Evolutionary conservation across 2,113 vertebrate species (phyloP).

Genomic region (Pseudorasbora parva): DNA sequence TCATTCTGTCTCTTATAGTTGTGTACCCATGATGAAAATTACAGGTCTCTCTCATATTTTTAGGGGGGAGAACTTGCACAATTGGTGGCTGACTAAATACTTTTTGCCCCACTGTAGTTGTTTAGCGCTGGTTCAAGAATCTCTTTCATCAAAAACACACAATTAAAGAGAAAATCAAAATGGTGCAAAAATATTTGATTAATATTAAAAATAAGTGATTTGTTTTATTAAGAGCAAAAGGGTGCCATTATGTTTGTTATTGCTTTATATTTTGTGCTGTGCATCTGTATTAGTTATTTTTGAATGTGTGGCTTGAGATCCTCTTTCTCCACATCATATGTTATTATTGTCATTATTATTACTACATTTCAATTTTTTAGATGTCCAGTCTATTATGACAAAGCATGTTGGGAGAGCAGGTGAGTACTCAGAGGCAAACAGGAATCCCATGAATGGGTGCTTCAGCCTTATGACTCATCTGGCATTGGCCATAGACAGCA

Average conservation of each 20-base stretch:
- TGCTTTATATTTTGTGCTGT: neutral
- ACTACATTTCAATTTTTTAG: neutral
- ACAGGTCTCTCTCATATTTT: too few species aligned
- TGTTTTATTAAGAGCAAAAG: neutral
- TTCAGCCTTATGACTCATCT: constrained; percentile 58
- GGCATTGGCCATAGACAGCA: constrained; percentile 44
- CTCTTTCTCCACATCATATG: neutral
- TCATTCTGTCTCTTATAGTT: too few species aligned
- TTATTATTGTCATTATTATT: neutral
- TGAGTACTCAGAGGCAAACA: constrained; percentile 29
- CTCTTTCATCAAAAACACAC: too few species aligned
- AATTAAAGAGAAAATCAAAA: too few species aligned
- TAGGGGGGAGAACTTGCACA: too few species aligned
- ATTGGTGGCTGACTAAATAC: too few species aligned
- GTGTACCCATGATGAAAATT: too few species aligned
- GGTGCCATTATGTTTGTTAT: neutral
- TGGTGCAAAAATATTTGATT: too few species aligned
- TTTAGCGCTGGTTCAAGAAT: too few species aligned
- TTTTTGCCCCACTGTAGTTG: too few species aligned
- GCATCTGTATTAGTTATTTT: neutral
- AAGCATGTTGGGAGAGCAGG: constrained; percentile 4
- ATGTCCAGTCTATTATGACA: neutral
- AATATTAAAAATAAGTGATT: too few species aligned
- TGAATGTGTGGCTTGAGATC: neutral
- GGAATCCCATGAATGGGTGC: constrained; percentile 45